Evolutionary conservation across 2,888 invertebrate genomes (phyloP), one percentile per base, ranked within the genome.

Genomic region (Rhaphigaster nebulosa): DNA sequence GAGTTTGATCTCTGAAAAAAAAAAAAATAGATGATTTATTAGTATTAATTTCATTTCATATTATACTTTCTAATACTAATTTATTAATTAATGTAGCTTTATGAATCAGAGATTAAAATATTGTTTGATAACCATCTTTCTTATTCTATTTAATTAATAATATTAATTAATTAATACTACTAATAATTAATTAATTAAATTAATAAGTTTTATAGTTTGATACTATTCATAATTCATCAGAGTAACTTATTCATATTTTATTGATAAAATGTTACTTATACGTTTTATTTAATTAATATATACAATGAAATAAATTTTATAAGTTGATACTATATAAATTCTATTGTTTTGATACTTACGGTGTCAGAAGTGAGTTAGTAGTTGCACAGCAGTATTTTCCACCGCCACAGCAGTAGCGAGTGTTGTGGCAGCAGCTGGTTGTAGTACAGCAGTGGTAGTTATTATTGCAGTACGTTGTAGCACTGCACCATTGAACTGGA

Each of bases 371-470:
- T 45, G 84, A 84, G 45, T 45, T 84, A 1, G 29, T 13, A 0
- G 0, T 0, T 10, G 84, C 41, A 45, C 84, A 84, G 84, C 84
- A 84, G 8, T 13, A n/a, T 20, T 1, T 18, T 45, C 84, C 84
- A 20, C 56, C 38, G 20, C 87, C 23, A n/a, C 88, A 88, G 88
- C 88, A 88, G 65, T 56, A 88, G 41, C 60, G 88, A 23, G 8
- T 38, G 65, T 88, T 60, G 18, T 65, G 88, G 18, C 88, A 88
- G 45, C 88, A 88, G 0, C 38, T 54, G 41, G 23, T 38, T 56
- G 88, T 38, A 8, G 54, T 13, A 34, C 88, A 88, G 60, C 88
- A 88, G 15, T 88, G 88, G 65, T 41, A 60, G 41, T 41, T 41
- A 18, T 56, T 15, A 60, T 41, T 88, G 45, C 88, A 88, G 10